phyloP scores from a whole-genome alignment of 2,888 invertebrate genomes.

The Pyrgus malvae region DNA sequence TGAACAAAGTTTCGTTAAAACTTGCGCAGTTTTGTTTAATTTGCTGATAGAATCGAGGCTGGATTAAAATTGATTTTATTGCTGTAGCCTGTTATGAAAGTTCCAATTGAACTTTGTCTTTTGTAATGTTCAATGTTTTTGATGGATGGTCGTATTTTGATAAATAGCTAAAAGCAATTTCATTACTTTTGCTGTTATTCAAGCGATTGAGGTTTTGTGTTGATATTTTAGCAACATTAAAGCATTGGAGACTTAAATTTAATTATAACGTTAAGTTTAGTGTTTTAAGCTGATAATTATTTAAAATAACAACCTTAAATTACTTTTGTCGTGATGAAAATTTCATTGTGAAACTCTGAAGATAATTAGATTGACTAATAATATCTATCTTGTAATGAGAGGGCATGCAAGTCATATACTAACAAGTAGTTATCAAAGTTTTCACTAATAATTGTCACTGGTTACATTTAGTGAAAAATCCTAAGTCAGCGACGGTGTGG shows the following conservation, averaged over 20 bases:
- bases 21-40: slow-evolving; percentile 29
- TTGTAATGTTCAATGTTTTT: slow-evolving; percentile 10
- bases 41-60: slow-evolving; percentile 17
- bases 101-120: slow-evolving; percentile 9
- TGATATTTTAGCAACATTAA: neutral
- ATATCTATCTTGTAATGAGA: no score
- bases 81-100: slow-evolving; percentile 3
- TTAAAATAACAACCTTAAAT: no score
- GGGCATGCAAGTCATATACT: no score
- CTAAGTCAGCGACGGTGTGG: no score
- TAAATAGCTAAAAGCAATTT: slow-evolving; percentile 21
- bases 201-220: neutral
- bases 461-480: no score
- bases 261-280: no score
- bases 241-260: neutral
- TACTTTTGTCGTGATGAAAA: no score
- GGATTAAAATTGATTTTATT: slow-evolving; percentile 28
- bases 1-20: slow-evolving; percentile 24
- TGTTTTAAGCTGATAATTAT: no score
- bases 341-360: no score
- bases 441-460: no score
- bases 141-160: slow-evolving; percentile 13
- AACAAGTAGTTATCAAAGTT: no score
- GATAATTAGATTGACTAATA: no score
- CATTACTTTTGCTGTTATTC: neutral